A percentile compares a stretch with the other conserved stretches of the same genome.
Conservation (phyloP, 2,113 vertebrate species). For the Junco hyemalis region DNA sequence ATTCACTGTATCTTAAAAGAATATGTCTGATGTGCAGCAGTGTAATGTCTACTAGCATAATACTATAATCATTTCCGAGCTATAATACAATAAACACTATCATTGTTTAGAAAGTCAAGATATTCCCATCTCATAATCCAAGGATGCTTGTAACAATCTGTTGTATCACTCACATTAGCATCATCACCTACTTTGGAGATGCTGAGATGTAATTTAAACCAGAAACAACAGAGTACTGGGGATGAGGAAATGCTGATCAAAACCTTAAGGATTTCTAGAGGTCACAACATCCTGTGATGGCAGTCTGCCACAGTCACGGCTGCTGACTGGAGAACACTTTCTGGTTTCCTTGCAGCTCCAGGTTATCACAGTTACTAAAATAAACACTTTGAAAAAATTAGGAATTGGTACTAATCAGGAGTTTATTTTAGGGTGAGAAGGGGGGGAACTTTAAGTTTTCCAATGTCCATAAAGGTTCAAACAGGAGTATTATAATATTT, state of each 20-base stretch:
- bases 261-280: constrained; percentile 1
- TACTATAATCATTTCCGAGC: not conserved
- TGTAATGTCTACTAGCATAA: not conserved
- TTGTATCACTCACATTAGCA: constrained; percentile 30
- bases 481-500: not conserved
- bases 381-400: not conserved
- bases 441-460: not conserved
- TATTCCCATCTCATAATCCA: constrained; percentile 17
- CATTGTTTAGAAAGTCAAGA: constrained; percentile 19
- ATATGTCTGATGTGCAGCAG: not conserved
- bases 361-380: not conserved
- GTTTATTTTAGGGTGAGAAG: not conserved
- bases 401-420: not conserved
- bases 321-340: not conserved
- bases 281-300: not conserved
- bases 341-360: not conserved
- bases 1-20: not conserved
- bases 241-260: constrained; percentile 17
- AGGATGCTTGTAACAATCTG: constrained; percentile 41
- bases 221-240: not conserved
- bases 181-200: not conserved
- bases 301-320: not conserved
- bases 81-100: not conserved
- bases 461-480: not conserved
- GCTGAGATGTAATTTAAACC: constrained; percentile 21